A percentile compares a stretch with the other conserved stretches of the same genome.
Evolutionary conservation across 2,797 vertebrate genomes (phyloP).

Genomic region (Novumbra hubbsi): DNA sequence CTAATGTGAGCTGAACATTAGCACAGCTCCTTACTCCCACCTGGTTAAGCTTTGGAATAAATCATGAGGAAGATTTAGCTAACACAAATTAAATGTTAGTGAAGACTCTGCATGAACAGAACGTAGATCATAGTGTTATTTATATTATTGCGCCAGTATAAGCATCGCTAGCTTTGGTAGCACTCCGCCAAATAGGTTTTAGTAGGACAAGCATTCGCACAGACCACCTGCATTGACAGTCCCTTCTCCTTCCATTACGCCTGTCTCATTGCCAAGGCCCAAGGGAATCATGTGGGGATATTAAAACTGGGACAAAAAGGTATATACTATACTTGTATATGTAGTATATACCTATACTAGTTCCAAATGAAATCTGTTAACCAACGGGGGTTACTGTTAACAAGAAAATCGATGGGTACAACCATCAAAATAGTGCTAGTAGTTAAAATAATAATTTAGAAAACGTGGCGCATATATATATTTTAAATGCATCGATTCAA

Average conservation of each 20-base stretch:
- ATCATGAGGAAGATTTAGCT: background rate
- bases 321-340: too few species aligned
- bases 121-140: background rate
- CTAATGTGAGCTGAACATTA: background rate
- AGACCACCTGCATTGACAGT: background rate
- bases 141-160: background rate
- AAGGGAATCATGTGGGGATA: background rate
- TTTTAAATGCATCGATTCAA: too few species aligned
- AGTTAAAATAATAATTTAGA: too few species aligned
- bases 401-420: too few species aligned
- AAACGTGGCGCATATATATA: too few species aligned
- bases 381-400: too few species aligned
- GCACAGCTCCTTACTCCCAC: background rate
- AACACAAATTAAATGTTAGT: background rate
- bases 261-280: background rate
- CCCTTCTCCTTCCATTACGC: background rate
- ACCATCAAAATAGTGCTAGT: too few species aligned
- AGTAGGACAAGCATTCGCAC: background rate
- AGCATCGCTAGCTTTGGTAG: background rate
- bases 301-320: too few species aligned
- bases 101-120: background rate
- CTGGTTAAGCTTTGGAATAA: background rate
- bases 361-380: too few species aligned
- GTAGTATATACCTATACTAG: too few species aligned
- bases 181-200: background rate